Conservation (phyloP, 2,113 vertebrate genomes). For the Austrofundulus limnaeus region DNA sequence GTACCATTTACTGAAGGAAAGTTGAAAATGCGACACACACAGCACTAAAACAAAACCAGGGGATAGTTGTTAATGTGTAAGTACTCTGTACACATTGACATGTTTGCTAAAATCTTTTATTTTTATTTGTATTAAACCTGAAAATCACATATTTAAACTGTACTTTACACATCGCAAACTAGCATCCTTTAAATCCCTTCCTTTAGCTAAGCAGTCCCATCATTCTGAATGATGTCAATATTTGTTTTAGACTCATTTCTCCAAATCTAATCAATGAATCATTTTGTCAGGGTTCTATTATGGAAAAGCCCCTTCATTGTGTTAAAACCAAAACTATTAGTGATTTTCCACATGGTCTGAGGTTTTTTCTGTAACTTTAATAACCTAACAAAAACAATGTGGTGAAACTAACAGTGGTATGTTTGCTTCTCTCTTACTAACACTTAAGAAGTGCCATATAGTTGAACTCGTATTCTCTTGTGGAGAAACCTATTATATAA, state of each 20-base stretch:
- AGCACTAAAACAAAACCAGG: conserved; percentile 12
- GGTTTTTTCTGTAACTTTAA: conserved; percentile 22
- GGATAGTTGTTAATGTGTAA: conserved; percentile 9
- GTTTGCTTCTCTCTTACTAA: conserved; percentile 59
- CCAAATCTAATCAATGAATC: not conserved
- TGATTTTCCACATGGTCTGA: conserved; percentile 18
- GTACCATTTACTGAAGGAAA: conserved; percentile 2
- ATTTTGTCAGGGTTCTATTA: not conserved
- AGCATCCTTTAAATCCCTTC: not conserved
- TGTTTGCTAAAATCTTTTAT: conserved; percentile 22
- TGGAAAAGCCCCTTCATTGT: not conserved
- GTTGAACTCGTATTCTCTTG: conserved; percentile 57
- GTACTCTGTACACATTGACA: conserved; percentile 24
- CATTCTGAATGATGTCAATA: not conserved
- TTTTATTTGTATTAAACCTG: not conserved
- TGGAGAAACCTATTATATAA: conserved; percentile 61
- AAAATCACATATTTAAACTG: conserved; percentile 14
- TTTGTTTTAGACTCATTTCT: conserved; percentile 14
- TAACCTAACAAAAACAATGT: conserved; percentile 36
- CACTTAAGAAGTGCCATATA: conserved; percentile 73
- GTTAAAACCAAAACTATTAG: conserved; percentile 14
- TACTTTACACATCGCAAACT: conserved; percentile 14
- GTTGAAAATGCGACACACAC: not conserved
- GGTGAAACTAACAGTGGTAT: conserved; percentile 57
- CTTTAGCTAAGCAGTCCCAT: conserved; percentile 1